Percentiles rank a stretch among this genome's conserved stretches.
These are phyloP conservation scores for Augochlorella aurata DNA, from an alignment of 2,888 invertebrate species.

Conservation along the genomic window DNA sequence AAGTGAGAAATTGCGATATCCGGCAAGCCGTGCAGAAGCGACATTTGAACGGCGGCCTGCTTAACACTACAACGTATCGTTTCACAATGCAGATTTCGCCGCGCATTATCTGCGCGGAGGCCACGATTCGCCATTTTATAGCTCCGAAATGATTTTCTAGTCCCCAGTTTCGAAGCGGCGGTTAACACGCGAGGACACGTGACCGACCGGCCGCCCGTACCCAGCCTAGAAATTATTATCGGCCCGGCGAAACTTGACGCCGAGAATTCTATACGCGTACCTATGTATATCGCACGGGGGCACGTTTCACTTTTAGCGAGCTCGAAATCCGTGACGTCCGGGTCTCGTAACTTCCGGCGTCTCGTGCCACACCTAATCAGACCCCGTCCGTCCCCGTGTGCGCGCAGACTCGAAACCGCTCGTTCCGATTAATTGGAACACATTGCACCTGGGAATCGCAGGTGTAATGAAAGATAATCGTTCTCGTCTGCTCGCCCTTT, in stretches of 20 bases:
- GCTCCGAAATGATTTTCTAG: constrained; percentile 4
- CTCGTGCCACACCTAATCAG: constrained; percentile 55
- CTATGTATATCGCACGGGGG: constrained; percentile 11
- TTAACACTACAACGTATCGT: background rate
- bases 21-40: background rate
- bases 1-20: background rate
- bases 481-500: constrained; percentile 67
- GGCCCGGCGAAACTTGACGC: constrained; percentile 19
- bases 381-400: constrained; percentile 33
- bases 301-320: constrained; percentile 34
- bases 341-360: constrained; percentile 50
- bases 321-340: constrained; percentile 34
- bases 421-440: constrained; percentile 68
- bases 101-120: background rate
- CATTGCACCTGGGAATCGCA: constrained; percentile 78
- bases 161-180: constrained; percentile 1
- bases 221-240: constrained; percentile 25
- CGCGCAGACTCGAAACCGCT: constrained; percentile 45
- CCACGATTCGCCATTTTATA: background rate
- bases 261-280: constrained; percentile 32
- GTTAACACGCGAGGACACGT: constrained; percentile 26
- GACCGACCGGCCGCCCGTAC: background rate
- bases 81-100: background rate
- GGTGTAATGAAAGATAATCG: constrained; percentile 79
- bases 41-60: background rate